phyloP scores from a whole-genome alignment of 2,113 vertebrate species.

The Sinocyclocheilus anophthalmus region DNA sequence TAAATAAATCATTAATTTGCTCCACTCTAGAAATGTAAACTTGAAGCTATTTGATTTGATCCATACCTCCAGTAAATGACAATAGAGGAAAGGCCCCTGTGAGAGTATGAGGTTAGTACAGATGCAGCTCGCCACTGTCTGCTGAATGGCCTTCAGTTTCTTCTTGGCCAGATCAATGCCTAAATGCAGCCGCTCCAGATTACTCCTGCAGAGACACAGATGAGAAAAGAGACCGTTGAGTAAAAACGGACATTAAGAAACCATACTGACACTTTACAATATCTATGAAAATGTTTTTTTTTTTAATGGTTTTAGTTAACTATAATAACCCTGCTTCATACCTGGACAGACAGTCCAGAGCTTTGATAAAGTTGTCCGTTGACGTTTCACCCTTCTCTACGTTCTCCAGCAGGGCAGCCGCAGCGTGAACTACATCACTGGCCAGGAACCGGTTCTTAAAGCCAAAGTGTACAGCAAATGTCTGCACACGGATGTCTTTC shows the following conservation, averaged over 20 bases:
- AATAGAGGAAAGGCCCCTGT: slow-evolving; percentile 97
- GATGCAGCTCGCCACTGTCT: slow-evolving; percentile 95
- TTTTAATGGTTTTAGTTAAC: neutral
- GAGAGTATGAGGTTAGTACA: slow-evolving; percentile 95
- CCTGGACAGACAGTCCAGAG: slow-evolving; percentile 95
- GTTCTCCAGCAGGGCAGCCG: slow-evolving; percentile 87
- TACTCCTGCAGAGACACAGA: slow-evolving; percentile 74
- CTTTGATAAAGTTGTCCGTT: slow-evolving; percentile 89
- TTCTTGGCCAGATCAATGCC: slow-evolving; percentile 93
- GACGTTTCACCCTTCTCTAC: slow-evolving; percentile 80
- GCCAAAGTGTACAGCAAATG: slow-evolving; percentile 93
- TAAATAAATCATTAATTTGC: no score
- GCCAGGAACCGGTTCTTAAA: slow-evolving; percentile 97
- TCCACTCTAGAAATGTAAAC: neutral
- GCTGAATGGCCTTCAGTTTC: slow-evolving; percentile 88
- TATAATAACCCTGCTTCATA: slow-evolving; percentile 57
- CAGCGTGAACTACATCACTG: slow-evolving; percentile 89
- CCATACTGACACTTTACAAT: neutral
- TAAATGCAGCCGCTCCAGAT: slow-evolving; percentile 84
- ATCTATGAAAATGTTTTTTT: neutral
- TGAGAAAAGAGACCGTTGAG: no score
- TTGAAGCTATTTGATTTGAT: neutral
- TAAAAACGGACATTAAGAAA: no score
- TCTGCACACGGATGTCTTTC: slow-evolving; percentile 95
- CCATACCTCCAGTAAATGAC: slow-evolving; percentile 91